These are phyloP conservation scores for Ochlodes sylvanus DNA, from an alignment of 2,888 invertebrate genomes.

Conservation along the genomic window DNA sequence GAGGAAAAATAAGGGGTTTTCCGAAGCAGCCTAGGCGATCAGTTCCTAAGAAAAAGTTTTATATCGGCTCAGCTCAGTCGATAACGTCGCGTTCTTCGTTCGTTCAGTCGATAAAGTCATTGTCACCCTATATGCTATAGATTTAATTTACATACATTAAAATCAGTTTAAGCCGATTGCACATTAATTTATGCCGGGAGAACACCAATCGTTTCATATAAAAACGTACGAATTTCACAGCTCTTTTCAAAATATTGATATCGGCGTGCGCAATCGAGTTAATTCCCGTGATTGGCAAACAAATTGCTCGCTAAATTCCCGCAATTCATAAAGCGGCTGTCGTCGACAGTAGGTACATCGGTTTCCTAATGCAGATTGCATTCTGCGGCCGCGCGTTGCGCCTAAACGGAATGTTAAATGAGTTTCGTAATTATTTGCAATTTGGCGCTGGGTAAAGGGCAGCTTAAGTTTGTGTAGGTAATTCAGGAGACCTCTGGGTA, in stretches of 20 bases:
- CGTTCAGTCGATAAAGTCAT: too few relatives aligned
- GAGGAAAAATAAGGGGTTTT: too few relatives aligned
- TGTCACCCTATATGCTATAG: too few relatives aligned
- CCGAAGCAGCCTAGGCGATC: too few relatives aligned
- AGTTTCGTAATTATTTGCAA: constrained; percentile 44
- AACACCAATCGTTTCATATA: not conserved
- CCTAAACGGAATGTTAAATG: constrained; percentile 52
- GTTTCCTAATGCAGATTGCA: constrained; percentile 54
- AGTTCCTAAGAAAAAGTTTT: too few relatives aligned
- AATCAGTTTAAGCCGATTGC: too few relatives aligned
- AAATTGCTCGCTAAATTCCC: constrained; percentile 36
- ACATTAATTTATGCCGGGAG: not conserved
- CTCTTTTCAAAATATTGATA: constrained; percentile 8
- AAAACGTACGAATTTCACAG: not conserved
- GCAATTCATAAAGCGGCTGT: constrained; percentile 32
- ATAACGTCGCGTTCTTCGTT: too few relatives aligned
- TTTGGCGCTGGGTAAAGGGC: constrained; percentile 1
- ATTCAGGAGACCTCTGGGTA: not conserved
- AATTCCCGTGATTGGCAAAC: constrained; percentile 29
- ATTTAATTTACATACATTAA: too few relatives aligned
- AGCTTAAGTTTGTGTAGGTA: constrained; percentile 1
- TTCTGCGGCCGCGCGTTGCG: constrained; percentile 47
- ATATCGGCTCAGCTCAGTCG: too few relatives aligned
- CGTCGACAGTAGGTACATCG: constrained; percentile 50
- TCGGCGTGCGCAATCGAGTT: constrained; percentile 5